These are phyloP conservation scores for Mustela lutreola DNA, from an alignment of 2,113 vertebrate genomes.

Conservation along the genomic window DNA sequence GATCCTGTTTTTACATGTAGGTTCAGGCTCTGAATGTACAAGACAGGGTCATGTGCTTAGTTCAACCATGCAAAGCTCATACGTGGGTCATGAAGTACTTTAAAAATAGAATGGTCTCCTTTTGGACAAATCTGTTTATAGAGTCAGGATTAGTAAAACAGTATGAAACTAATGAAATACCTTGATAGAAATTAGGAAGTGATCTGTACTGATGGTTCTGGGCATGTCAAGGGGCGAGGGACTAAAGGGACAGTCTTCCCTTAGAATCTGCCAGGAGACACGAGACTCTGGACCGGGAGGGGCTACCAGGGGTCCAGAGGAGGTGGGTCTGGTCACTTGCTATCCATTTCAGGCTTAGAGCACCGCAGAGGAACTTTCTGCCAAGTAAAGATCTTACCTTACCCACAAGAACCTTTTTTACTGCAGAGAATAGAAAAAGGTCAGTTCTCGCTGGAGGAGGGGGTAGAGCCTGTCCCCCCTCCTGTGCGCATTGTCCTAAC, in stretches of 20 bases:
- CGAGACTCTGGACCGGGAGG: neutral
- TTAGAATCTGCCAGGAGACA: constrained; percentile 10
- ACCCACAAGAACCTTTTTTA: constrained; percentile 77
- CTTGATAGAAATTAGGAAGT: constrained; percentile 58
- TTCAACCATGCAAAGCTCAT: constrained; percentile 88
- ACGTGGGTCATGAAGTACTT: constrained; percentile 73
- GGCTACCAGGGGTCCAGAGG: neutral
- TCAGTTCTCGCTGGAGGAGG: constrained; percentile 68
- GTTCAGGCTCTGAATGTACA: constrained; percentile 84
- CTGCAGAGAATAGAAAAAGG: constrained; percentile 78
- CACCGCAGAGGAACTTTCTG: neutral
- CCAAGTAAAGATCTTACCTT: constrained; percentile 53
- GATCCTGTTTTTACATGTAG: constrained; percentile 79
- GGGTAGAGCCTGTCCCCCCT: constrained; percentile 68
- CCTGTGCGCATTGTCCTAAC: constrained; percentile 66
- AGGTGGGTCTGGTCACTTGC: neutral
- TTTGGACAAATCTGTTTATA: constrained; percentile 64
- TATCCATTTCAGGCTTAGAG: neutral
- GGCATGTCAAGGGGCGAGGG: neutral
- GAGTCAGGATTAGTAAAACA: constrained; percentile 78
- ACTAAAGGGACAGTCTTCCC: neutral
- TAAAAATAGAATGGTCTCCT: constrained; percentile 83
- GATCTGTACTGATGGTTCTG: constrained; percentile 23
- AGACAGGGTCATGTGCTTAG: constrained; percentile 83
- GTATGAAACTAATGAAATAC: constrained; percentile 78